Conservation (phyloP, 2,888 invertebrate species). For the Ormyrus pomaceus region DNA sequence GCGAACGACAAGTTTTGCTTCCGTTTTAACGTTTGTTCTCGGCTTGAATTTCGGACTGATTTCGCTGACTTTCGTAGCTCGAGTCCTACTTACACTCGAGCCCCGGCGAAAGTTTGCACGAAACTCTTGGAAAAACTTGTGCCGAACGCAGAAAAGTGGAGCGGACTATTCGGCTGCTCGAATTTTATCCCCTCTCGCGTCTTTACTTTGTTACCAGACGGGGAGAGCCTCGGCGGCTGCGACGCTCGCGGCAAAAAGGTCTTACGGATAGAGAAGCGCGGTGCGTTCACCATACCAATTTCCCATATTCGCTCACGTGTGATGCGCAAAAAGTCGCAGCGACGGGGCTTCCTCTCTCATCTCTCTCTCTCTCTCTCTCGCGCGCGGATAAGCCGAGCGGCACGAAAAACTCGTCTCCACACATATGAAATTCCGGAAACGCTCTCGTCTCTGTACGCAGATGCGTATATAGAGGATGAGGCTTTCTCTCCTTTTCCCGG, state of each 20-base stretch:
- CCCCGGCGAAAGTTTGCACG: neutral
- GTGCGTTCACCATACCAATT: slow-evolving; percentile 25
- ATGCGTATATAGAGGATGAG: neutral
- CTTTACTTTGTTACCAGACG: too few species aligned
- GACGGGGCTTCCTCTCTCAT: neutral
- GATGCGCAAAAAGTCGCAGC: slow-evolving; percentile 19
- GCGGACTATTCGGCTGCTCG: slow-evolving; percentile 4
- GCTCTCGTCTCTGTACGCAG: neutral
- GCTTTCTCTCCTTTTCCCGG: slow-evolving; percentile 11
- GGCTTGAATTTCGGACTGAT: too few species aligned
- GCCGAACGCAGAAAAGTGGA: slow-evolving; percentile 19
- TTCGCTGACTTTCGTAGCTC: too few species aligned
- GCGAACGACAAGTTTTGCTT: too few species aligned
- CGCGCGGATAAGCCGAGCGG: neutral
- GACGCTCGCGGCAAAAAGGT: neutral
- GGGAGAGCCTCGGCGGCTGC: too few species aligned
- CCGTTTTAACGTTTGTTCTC: too few species aligned
- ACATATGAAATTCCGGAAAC: slow-evolving; percentile 28
- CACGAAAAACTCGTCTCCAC: slow-evolving; percentile 28
- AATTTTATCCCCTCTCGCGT: too few species aligned
- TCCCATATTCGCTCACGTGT: slow-evolving; percentile 12
- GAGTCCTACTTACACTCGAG: too few species aligned
- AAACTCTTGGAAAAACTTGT: slow-evolving; percentile 14
- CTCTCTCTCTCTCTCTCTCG: neutral
- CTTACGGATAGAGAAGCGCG: neutral